Percentiles rank a stretch among this genome's conserved stretches.
Conservation (phyloP, 2,797 vertebrate genomes). For the Spheniscus humboldti region DNA sequence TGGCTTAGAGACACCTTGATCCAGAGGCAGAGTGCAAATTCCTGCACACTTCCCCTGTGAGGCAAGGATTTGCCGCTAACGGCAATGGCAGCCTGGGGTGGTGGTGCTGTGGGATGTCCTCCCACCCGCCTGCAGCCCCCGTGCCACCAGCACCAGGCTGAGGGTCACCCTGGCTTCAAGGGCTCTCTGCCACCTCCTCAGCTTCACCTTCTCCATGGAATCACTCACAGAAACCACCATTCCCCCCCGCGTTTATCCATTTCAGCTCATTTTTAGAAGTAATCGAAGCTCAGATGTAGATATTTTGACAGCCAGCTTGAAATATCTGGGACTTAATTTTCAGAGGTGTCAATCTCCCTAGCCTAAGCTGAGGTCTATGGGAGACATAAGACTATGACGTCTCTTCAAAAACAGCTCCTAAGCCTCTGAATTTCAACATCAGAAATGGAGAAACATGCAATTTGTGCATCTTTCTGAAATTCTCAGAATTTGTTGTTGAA, state of each 20-base stretch:
- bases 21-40: neutral
- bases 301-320: neutral
- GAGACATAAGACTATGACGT: neutral
- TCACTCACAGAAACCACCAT: neutral
- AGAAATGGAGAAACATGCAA: neutral
- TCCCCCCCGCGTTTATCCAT: neutral
- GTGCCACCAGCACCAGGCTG: neutral
- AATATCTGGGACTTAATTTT: conserved; percentile 1
- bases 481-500: neutral
- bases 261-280: neutral
- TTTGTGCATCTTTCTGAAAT: neutral
- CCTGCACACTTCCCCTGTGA: rapidly evolving
- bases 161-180: neutral
- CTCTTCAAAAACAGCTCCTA: neutral
- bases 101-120: neutral
- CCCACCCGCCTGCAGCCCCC: rapidly evolving
- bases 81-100: neutral
- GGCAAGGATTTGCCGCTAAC: neutral
- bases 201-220: neutral
- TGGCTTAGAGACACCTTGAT: neutral
- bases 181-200: neutral
- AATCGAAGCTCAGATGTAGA: neutral
- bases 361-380: neutral
- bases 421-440: neutral
- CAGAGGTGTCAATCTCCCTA: neutral